phyloP scores from a whole-genome alignment of 2,888 invertebrate genomes.

The Papilio protenor region DNA sequence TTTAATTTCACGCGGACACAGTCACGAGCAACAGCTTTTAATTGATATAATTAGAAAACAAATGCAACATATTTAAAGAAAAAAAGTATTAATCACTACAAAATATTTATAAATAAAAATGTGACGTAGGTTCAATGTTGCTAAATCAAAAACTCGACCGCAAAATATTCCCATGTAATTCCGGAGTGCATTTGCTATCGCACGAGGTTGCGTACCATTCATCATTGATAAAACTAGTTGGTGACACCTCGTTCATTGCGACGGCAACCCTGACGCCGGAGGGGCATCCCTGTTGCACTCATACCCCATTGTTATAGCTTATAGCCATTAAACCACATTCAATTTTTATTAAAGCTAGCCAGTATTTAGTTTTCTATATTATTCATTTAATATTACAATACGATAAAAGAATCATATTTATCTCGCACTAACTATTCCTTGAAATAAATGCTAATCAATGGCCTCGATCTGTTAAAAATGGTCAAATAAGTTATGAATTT shows the following conservation, averaged over 20 bases:
- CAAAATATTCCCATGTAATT: slow-evolving; percentile 42
- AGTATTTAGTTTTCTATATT: slow-evolving; percentile 5
- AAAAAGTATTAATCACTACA: not conserved
- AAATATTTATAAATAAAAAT: not conserved
- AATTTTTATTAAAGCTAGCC: slow-evolving; percentile 29
- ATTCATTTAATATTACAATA: not conserved
- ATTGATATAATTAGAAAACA: not conserved
- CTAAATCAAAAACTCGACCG: slow-evolving; percentile 34
- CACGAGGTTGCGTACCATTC: slow-evolving; percentile 53
- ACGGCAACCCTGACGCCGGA: slow-evolving; percentile 39
- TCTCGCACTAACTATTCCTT: not conserved
- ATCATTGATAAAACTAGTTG: slow-evolving; percentile 75
- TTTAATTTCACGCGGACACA: no score
- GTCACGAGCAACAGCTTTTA: no score
- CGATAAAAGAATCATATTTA: not conserved
- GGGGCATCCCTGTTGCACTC: slow-evolving; percentile 45
- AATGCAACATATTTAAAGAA: not conserved
- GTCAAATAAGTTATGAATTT: not conserved
- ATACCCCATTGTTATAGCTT: slow-evolving; percentile 40
- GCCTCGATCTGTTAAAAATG: not conserved
- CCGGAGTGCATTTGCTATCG: slow-evolving; percentile 38
- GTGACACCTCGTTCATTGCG: slow-evolving; percentile 67
- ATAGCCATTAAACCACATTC: slow-evolving; percentile 40
- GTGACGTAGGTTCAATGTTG: not conserved
- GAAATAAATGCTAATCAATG: not conserved